These are phyloP conservation scores for Oceanites oceanicus DNA, from an alignment of 2,113 vertebrate species.

Conservation along the genomic window DNA sequence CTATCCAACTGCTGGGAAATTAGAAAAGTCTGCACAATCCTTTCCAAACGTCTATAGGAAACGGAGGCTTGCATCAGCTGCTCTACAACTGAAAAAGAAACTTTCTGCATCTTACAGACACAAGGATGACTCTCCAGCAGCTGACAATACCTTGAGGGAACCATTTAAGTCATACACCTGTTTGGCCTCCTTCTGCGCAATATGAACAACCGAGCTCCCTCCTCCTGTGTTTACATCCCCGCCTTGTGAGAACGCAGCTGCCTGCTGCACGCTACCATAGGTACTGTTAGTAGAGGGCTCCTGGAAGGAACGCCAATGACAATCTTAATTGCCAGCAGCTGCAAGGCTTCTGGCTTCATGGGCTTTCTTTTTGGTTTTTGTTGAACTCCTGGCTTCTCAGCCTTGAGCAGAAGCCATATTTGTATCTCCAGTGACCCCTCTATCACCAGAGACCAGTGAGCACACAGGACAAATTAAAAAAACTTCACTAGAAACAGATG, in stretches of 20 bases:
- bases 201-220: not conserved
- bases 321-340: slow-evolving; percentile 9
- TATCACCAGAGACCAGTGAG: not conserved
- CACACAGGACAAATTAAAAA: not conserved
- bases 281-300: not conserved
- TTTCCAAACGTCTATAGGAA: not conserved
- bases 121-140: not conserved
- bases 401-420: not conserved
- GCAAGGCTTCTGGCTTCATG: not conserved
- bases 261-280: not conserved
- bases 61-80: not conserved
- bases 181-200: not conserved
- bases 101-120: not conserved
- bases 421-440: not conserved
- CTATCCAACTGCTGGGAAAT: not conserved
- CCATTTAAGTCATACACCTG: not conserved
- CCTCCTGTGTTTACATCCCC: not conserved
- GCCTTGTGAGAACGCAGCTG: slow-evolving; percentile 7
- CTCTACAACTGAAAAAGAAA: not conserved
- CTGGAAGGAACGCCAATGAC: not conserved
- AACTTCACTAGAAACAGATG: not conserved
- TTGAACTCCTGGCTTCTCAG: not conserved
- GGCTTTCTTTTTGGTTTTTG: not conserved
- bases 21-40: not conserved
- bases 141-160: slow-evolving; percentile 13